A percentile compares a stretch with the other conserved stretches of the same genome.
These are phyloP conservation scores for Aurelia coerulea DNA, from an alignment of 30 jellyfish, hydroid and myxozoan genomes.

Conservation along the genomic window DNA sequence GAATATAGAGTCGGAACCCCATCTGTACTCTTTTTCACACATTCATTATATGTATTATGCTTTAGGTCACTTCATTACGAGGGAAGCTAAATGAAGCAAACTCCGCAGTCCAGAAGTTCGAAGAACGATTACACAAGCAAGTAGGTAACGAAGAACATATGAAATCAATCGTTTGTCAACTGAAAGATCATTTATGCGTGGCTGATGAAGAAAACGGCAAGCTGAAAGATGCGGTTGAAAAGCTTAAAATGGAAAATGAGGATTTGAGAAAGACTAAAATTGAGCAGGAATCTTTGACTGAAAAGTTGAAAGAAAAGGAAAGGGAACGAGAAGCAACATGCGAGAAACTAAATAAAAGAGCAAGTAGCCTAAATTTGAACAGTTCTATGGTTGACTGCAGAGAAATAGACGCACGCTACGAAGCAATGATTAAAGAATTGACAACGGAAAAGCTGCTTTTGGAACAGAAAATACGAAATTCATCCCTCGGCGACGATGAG, in stretches of 20 bases:
- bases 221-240: conserved; percentile 4
- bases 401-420: conserved; percentile 2
- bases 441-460: conserved; percentile 13
- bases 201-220: conserved; percentile 29
- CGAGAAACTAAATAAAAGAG: not conserved
- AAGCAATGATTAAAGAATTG: conserved; percentile 1
- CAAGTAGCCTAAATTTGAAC: not conserved
- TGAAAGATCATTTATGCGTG: conserved; percentile 13
- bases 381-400: not conserved
- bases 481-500: not conserved
- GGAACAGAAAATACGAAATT: conserved; percentile 18
- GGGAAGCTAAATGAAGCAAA: conserved; percentile 34
- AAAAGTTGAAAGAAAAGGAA: not conserved
- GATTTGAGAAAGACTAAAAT: not conserved
- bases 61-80: conserved; percentile 10
- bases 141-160: conserved; percentile 18
- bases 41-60: not conserved
- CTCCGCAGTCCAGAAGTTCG: conserved; percentile 8
- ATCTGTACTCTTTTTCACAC: too few species aligned
- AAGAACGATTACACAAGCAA: conserved; percentile 22
- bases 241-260: not conserved
- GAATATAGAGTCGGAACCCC: too few species aligned
- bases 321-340: not conserved
- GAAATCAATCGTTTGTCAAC: conserved; percentile 3
- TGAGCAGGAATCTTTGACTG: conserved; percentile 2